Evolutionary conservation across 2,888 invertebrate species (phyloP).

Genomic region (Andrena marginata): DNA sequence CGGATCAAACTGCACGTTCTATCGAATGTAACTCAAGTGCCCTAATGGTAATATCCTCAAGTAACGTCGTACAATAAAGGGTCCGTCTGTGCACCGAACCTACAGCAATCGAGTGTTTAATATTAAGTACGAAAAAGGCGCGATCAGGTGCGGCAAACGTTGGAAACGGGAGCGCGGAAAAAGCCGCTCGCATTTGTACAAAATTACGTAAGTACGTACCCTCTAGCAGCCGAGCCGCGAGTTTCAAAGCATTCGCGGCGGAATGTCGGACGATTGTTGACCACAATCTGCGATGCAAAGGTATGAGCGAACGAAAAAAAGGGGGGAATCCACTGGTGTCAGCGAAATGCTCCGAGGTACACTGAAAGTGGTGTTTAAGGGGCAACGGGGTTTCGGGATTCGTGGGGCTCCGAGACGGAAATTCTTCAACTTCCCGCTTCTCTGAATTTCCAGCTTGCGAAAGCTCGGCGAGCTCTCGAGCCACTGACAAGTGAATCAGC

Average conservation of each 20-base stretch:
- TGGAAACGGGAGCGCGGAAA: slow-evolving; percentile 26
- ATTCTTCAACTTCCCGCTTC: no score
- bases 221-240: slow-evolving; percentile 15
- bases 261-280: slow-evolving; percentile 48
- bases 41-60: slow-evolving; percentile 16
- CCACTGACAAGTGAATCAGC: no score
- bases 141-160: slow-evolving; percentile 10
- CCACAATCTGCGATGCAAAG: slow-evolving; percentile 5
- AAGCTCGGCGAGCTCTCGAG: no score
- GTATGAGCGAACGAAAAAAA: neutral
- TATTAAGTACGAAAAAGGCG: slow-evolving; percentile 52
- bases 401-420: neutral
- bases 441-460: no score
- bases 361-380: neutral
- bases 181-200: slow-evolving; percentile 23
- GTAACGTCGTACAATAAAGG: slow-evolving; percentile 24
- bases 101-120: slow-evolving; percentile 21
- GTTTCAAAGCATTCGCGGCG: slow-evolving; percentile 29
- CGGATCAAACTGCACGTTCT: slow-evolving; percentile 15
- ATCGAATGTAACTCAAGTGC: slow-evolving; percentile 16
- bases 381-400: slow-evolving; percentile 1
- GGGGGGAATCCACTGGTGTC: neutral
- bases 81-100: slow-evolving; percentile 51
- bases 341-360: neutral
- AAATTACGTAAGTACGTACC: slow-evolving; percentile 36